Conservation (phyloP, 2,888 invertebrate species). For the Drosophila neonasuta region DNA sequence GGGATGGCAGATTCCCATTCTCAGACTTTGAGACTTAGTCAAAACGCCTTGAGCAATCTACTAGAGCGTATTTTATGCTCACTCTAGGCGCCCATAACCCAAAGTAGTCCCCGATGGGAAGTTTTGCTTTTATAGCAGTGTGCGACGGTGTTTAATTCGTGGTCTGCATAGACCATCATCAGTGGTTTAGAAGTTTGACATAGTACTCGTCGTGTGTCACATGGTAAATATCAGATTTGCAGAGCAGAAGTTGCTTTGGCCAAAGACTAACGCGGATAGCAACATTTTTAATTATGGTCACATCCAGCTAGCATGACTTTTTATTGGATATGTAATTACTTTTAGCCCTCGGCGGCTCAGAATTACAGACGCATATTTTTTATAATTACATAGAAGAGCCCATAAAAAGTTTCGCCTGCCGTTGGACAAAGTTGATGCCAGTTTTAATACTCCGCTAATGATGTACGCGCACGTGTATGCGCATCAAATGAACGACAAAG, state of each 20-base stretch:
- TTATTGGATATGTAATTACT: conserved; percentile 76
- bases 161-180: conserved; percentile 12
- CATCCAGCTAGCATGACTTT: conserved; percentile 56
- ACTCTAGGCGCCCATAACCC: conserved; percentile 69
- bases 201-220: conserved; percentile 19
- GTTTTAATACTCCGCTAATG: conserved; percentile 60
- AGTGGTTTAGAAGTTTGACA: conserved; percentile 7
- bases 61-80: conserved; percentile 66
- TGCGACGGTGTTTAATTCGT: conserved; percentile 23
- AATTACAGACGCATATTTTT: conserved; percentile 66
- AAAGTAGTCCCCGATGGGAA: conserved; percentile 72
- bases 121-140: conserved; percentile 57
- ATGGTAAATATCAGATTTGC: conserved; percentile 46
- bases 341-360: conserved; percentile 42
- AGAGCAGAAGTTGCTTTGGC: conserved; percentile 5
- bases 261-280: conserved; percentile 27
- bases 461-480: conserved; percentile 50
- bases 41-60: conserved; percentile 61
- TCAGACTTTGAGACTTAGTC: conserved; percentile 16
- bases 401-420: conserved; percentile 42
- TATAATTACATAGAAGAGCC: conserved; percentile 60
- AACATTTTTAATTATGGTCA: conserved; percentile 66
- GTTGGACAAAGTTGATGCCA: conserved; percentile 45
- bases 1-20: background rate
- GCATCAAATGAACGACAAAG: conserved; percentile 51